Conservation (phyloP, 2,113 vertebrate species). For the Gadus chalcogrammus region DNA sequence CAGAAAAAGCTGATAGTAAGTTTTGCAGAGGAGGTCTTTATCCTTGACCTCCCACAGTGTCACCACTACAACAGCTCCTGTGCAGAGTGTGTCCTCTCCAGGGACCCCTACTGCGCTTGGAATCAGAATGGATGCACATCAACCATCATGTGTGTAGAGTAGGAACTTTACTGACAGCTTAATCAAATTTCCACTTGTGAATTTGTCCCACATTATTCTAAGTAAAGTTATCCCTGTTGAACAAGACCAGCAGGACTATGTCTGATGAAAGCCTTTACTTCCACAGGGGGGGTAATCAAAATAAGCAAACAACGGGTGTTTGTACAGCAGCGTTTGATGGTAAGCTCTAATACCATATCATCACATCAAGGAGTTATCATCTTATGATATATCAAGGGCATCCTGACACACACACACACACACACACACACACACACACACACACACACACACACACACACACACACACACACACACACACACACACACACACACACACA, state of each 20-base stretch:
- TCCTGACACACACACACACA: no score
- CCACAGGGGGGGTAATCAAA: constrained; percentile 66
- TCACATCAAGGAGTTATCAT: background rate
- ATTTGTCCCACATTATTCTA: background rate
- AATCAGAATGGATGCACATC: constrained; percentile 54
- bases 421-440: no score
- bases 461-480: no score
- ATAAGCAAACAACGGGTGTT: constrained; percentile 49
- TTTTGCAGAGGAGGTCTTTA: constrained; percentile 51
- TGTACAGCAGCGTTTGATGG: constrained; percentile 45
- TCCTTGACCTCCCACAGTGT: constrained; percentile 65
- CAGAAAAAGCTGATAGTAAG: constrained; percentile 70
- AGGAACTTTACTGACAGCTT: background rate
- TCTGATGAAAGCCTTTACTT: constrained; percentile 8
- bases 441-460: no score
- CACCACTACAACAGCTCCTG: constrained; percentile 63
- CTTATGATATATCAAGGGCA: no score
- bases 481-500: no score
- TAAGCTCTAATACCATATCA: constrained; percentile 16
- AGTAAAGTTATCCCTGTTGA: no score
- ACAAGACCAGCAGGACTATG: no score
- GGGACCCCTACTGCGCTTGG: constrained; percentile 75
- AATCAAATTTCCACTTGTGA: background rate
- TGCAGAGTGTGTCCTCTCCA: constrained; percentile 68
- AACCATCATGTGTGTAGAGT: constrained; percentile 45